Evolutionary conservation across 2,113 vertebrate genomes (phyloP).

Genomic region (Centropus unirufus): DNA sequence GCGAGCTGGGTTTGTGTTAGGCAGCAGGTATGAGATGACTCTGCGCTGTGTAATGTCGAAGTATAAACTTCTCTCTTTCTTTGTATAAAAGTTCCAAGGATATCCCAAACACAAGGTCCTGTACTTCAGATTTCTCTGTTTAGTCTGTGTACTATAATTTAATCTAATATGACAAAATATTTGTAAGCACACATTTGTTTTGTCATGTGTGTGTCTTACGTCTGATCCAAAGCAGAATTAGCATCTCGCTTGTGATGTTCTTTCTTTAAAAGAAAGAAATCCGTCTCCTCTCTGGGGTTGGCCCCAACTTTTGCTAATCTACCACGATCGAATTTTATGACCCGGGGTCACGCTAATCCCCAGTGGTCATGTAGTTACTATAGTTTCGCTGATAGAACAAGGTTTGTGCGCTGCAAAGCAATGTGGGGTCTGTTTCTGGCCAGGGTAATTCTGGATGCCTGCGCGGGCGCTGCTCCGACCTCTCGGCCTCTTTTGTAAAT

Average conservation of each 20-base stretch:
- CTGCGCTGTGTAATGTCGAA: not conserved
- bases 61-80: slow-evolving; percentile 50
- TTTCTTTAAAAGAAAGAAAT: slow-evolving; percentile 22
- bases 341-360: slow-evolving; percentile 50
- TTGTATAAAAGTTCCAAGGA: slow-evolving; percentile 60
- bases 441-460: not conserved
- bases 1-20: not conserved
- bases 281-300: not conserved
- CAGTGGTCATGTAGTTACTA: slow-evolving; percentile 59
- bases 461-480: not conserved
- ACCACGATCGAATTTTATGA: slow-evolving; percentile 43
- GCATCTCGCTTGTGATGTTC: not conserved
- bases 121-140: slow-evolving; percentile 60
- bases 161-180: slow-evolving; percentile 72
- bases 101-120: slow-evolving; percentile 54
- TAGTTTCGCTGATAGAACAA: slow-evolving; percentile 52
- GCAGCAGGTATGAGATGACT: slow-evolving; percentile 51
- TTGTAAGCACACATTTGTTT: slow-evolving; percentile 63
- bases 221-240: slow-evolving; percentile 39
- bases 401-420: not conserved
- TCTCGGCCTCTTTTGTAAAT: not conserved
- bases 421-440: not conserved
- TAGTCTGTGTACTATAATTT: slow-evolving; percentile 60
- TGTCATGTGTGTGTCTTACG: slow-evolving; percentile 18
- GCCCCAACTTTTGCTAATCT: slow-evolving; percentile 48